phyloP scores from a whole-genome alignment of 2,888 invertebrate genomes.

The Linyphia triangularis region DNA sequence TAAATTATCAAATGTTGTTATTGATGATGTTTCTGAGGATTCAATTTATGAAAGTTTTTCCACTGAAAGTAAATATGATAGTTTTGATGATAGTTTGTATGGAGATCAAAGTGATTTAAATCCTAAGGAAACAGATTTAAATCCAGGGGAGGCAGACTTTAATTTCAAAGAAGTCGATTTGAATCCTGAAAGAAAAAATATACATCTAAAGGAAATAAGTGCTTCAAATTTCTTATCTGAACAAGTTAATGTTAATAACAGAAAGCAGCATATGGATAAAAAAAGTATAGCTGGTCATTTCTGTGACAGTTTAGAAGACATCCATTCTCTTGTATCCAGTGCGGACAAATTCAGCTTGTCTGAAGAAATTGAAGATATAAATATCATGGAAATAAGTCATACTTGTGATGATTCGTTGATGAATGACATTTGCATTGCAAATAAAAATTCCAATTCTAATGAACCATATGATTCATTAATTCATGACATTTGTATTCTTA shows the following conservation, averaged over 20 bases:
- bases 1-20: background rate
- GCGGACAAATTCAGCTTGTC: constrained; percentile 56
- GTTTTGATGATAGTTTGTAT: constrained; percentile 66
- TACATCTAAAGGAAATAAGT: constrained; percentile 17
- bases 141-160: no score
- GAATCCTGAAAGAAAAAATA: background rate
- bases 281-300: background rate
- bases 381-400: constrained; percentile 25
- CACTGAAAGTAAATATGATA: constrained; percentile 62
- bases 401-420: constrained; percentile 54
- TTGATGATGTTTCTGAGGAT: background rate
- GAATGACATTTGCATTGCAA: constrained; percentile 23
- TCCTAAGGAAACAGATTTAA: background rate
- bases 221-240: constrained; percentile 17
- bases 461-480: constrained; percentile 57
- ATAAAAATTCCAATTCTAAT: constrained; percentile 12
- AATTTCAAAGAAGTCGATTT: no score
- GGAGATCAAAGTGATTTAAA: background rate
- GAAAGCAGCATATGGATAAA: background rate
- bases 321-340: constrained; percentile 65
- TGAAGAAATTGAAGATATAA: constrained; percentile 45
- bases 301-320: constrained; percentile 66
- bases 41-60: constrained; percentile 59
- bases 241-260: constrained; percentile 10
- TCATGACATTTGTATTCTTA: constrained; percentile 16